Percentiles rank a stretch among this genome's conserved stretches.
These are phyloP conservation scores for Caradrina kadenii DNA, from an alignment of 2,888 invertebrate species.

Conservation along the genomic window DNA sequence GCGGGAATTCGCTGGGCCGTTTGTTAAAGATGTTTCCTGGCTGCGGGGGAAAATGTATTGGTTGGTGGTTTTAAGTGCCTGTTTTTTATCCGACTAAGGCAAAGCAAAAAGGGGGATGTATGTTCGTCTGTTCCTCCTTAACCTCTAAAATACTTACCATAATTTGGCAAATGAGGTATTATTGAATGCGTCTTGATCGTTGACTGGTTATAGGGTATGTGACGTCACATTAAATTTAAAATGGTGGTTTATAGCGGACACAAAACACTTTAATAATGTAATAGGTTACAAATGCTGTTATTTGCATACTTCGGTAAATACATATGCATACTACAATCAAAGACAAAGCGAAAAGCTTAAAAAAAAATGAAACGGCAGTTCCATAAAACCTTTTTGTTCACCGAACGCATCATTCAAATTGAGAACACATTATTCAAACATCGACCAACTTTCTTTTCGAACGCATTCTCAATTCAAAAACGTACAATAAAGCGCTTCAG, in stretches of 20 bases:
- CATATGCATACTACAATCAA: background rate
- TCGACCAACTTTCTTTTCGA: slow-evolving; percentile 48
- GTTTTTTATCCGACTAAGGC: slow-evolving; percentile 33
- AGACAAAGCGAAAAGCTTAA: background rate
- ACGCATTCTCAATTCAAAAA: slow-evolving; percentile 26
- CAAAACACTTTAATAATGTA: no score
- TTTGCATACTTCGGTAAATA: no score
- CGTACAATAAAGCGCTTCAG: slow-evolving; percentile 33
- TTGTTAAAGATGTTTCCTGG: slow-evolving; percentile 64
- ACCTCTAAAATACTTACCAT: no score
- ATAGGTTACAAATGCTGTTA: no score
- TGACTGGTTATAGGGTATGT: no score
- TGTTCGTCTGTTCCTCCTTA: no score
- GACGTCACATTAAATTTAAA: no score
- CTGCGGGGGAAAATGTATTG: slow-evolving; percentile 50
- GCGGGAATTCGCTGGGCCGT: slow-evolving; percentile 69
- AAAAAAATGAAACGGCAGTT: slow-evolving; percentile 2
- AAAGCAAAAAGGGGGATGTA: background rate
- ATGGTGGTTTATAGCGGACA: no score
- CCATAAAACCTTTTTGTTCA: slow-evolving; percentile 12
- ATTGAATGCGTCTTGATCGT: no score
- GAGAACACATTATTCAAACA: slow-evolving; percentile 43
- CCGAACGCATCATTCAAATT: slow-evolving; percentile 49
- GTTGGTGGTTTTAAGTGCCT: slow-evolving; percentile 49
- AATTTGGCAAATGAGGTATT: no score